A percentile compares a stretch with the other conserved stretches of the same genome.
Conservation (phyloP, 2,888 invertebrate genomes). For the Diaperis boleti region DNA sequence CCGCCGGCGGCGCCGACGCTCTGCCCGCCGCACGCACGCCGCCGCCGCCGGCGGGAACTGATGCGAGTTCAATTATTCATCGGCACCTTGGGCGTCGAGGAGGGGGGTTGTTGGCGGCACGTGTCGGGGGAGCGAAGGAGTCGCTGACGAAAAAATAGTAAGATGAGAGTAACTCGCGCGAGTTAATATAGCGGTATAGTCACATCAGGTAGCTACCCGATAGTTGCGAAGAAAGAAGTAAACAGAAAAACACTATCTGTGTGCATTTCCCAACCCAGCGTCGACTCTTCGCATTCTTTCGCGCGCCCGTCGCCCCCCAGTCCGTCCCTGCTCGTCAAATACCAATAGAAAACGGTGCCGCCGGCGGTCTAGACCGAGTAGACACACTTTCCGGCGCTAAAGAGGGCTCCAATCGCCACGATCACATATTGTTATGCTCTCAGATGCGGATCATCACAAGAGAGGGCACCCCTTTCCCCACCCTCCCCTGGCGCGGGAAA, state of each 20-base stretch:
- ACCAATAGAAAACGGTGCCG: slow-evolving; percentile 51
- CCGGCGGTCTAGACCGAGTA: slow-evolving; percentile 54
- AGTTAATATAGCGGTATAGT: slow-evolving; percentile 7
- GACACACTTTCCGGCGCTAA: slow-evolving; percentile 55
- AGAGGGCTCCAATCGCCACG: slow-evolving; percentile 56
- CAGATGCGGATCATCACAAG: slow-evolving; percentile 43
- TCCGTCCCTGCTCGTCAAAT: slow-evolving; percentile 50
- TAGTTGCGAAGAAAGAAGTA: too few species aligned
- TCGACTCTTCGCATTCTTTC: too few species aligned
- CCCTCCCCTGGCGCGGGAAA: slow-evolving; percentile 41
- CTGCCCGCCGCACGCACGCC: neutral
- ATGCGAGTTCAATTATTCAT: slow-evolving; percentile 43
- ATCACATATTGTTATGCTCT: slow-evolving; percentile 54
- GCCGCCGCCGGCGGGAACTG: slow-evolving; percentile 35
- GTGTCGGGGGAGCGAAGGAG: too few species aligned
- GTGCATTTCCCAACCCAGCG: too few species aligned
- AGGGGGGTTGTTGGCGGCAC: neutral
- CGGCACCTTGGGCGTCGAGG: slow-evolving; percentile 13
- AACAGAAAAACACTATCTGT: too few species aligned
- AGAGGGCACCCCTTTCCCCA: slow-evolving; percentile 8
- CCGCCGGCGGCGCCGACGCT: slow-evolving; percentile 27
- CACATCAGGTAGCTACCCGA: too few species aligned
- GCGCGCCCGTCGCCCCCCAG: slow-evolving; percentile 11
- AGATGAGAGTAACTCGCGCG: neutral
- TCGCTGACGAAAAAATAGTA: too few species aligned